These are phyloP conservation scores for Brachycybe producta DNA, from an alignment of 2,888 invertebrate species.

Conservation along the genomic window DNA sequence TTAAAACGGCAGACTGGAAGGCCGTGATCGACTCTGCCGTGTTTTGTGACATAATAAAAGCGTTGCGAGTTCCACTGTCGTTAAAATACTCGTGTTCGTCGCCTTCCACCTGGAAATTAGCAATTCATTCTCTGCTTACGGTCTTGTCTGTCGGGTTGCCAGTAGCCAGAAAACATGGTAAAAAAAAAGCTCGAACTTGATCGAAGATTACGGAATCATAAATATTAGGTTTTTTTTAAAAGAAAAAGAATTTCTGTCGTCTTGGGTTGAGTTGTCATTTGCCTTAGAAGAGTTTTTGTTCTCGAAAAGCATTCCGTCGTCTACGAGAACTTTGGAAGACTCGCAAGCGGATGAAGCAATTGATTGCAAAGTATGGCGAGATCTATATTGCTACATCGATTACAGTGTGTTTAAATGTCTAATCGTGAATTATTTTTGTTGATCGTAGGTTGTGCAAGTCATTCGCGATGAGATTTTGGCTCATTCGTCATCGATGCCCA, in stretches of 20 bases:
- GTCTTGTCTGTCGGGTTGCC: slow-evolving; percentile 74
- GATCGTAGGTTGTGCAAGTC: slow-evolving; percentile 52
- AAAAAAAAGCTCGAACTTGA: slow-evolving; percentile 48
- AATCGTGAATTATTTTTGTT: background rate
- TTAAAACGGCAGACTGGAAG: slow-evolving; percentile 53
- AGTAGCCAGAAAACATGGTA: slow-evolving; percentile 61
- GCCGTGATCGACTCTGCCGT: slow-evolving; percentile 58
- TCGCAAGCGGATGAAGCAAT: slow-evolving; percentile 56
- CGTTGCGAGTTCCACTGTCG: slow-evolving; percentile 18
- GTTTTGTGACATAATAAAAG: slow-evolving; percentile 53
- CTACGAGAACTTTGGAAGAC: slow-evolving; percentile 43
- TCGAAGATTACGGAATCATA: background rate
- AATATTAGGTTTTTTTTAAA: background rate
- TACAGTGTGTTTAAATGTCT: background rate
- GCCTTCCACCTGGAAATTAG: slow-evolving; percentile 67
- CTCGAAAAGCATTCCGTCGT: slow-evolving; percentile 47
- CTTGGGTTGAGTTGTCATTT: slow-evolving; percentile 72
- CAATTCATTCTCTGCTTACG: slow-evolving; percentile 58
- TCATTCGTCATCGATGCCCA: slow-evolving; percentile 59
- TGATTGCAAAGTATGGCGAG: slow-evolving; percentile 43
- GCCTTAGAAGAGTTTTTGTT: slow-evolving; percentile 87
- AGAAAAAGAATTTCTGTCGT: slow-evolving; percentile 30
- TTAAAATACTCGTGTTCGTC: slow-evolving; percentile 48
- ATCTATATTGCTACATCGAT: no score
- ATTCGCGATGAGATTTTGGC: slow-evolving; percentile 69